Percentiles rank a stretch among this genome's conserved stretches.
Conservation (phyloP, 2,113 vertebrate species). For the Seriola aureovittata region DNA sequence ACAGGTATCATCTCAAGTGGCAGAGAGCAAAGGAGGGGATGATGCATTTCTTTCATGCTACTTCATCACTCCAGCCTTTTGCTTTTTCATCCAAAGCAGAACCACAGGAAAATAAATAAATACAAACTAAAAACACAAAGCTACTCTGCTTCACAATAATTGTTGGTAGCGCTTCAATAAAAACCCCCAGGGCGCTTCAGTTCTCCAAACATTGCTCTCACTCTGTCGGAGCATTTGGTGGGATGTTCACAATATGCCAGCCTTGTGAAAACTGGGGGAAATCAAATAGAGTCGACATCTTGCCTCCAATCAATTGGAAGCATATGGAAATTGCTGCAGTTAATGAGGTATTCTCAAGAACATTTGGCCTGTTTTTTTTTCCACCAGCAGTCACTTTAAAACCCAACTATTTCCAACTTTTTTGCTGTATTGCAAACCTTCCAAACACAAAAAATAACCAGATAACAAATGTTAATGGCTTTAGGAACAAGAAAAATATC, state of each 20-base stretch:
- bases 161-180: slow-evolving; percentile 60
- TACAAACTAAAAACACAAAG: neutral
- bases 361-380: slow-evolving; percentile 22
- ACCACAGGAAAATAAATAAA: slow-evolving; percentile 38
- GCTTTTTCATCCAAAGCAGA: slow-evolving; percentile 45
- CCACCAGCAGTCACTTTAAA: slow-evolving; percentile 27
- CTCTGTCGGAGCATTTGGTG: slow-evolving; percentile 49
- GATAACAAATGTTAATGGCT: neutral
- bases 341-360: slow-evolving; percentile 52
- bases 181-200: slow-evolving; percentile 7
- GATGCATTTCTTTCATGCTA: slow-evolving; percentile 48
- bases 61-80: slow-evolving; percentile 42
- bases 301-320: slow-evolving; percentile 46
- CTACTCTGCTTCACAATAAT: slow-evolving; percentile 46
- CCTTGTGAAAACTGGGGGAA: slow-evolving; percentile 33
- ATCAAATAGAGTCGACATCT: slow-evolving; percentile 54
- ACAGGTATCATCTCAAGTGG: slow-evolving; percentile 70
- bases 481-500: neutral
- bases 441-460: slow-evolving; percentile 1
- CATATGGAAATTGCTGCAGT: slow-evolving; percentile 48
- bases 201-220: slow-evolving; percentile 48
- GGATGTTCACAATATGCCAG: slow-evolving; percentile 40
- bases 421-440: slow-evolving; percentile 8
- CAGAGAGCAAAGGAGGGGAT: slow-evolving; percentile 46
- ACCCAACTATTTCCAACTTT: slow-evolving; percentile 3